Evolutionary conservation across 2,113 vertebrate genomes (phyloP).

Genomic region (Antechinus flavipes): DNA sequence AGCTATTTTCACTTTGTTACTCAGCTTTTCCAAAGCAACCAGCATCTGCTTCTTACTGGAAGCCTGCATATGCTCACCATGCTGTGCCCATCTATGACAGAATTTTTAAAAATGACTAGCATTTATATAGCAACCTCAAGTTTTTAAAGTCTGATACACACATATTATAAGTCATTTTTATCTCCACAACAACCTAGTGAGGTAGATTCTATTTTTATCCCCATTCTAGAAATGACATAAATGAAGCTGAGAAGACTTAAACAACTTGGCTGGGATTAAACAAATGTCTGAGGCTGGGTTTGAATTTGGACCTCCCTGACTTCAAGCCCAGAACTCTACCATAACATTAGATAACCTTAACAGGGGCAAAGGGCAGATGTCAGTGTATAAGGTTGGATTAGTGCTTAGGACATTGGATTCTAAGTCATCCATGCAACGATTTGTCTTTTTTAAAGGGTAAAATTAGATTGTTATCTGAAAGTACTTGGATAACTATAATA

Average conservation of each 20-base stretch:
- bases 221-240: background rate
- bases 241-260: background rate
- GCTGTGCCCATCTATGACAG: background rate
- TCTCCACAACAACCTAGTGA: background rate
- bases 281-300: background rate
- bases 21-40: background rate
- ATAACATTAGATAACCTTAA: background rate
- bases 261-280: background rate
- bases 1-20: background rate
- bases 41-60: background rate
- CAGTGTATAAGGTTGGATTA: background rate
- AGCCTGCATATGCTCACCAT: background rate
- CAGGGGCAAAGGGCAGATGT: background rate
- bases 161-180: background rate
- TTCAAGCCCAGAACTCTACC: background rate
- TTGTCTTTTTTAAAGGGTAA: background rate
- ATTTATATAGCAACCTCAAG: background rate
- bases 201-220: background rate
- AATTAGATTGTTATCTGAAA: background rate
- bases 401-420: background rate
- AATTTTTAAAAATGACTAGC: background rate
- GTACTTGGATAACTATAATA: background rate
- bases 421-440: background rate
- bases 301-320: background rate
- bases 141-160: background rate